phyloP scores from a whole-genome alignment of 2,797 vertebrate species.

The Megalops cyprinoides region DNA sequence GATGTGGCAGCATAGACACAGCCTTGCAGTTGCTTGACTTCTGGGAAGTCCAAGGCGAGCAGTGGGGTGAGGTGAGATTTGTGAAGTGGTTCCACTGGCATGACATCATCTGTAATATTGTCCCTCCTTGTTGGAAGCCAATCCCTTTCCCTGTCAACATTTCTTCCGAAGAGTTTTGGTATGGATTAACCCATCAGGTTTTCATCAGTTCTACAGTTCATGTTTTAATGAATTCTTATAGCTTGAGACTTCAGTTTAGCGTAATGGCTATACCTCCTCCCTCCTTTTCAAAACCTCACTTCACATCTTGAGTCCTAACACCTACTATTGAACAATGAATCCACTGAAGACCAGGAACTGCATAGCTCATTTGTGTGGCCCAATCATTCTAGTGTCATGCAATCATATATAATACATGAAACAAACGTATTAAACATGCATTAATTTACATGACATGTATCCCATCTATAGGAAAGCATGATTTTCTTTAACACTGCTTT shows the following conservation, averaged over 20 bases:
- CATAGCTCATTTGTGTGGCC: neutral
- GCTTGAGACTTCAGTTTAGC: neutral
- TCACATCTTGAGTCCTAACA: neutral
- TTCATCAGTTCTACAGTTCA: neutral
- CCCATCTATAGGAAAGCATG: no score
- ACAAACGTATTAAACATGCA: no score
- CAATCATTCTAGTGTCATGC: neutral
- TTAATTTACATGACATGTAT: no score
- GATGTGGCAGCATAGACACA: neutral
- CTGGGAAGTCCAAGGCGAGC: neutral
- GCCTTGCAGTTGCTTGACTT: constrained; percentile 25
- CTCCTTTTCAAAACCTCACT: neutral
- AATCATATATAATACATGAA: no score
- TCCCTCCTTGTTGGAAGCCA: neutral
- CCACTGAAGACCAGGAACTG: neutral
- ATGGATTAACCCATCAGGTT: neutral
- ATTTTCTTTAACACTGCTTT: no score
- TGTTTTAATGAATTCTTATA: neutral
- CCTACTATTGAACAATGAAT: neutral
- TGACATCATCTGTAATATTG: neutral
- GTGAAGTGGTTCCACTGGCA: neutral
- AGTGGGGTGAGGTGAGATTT: neutral
- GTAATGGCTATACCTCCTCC: no score
- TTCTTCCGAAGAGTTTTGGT: neutral
- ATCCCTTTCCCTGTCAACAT: neutral